Conservation (phyloP, 2,888 invertebrate genomes). For the Amphipoea lucens region DNA sequence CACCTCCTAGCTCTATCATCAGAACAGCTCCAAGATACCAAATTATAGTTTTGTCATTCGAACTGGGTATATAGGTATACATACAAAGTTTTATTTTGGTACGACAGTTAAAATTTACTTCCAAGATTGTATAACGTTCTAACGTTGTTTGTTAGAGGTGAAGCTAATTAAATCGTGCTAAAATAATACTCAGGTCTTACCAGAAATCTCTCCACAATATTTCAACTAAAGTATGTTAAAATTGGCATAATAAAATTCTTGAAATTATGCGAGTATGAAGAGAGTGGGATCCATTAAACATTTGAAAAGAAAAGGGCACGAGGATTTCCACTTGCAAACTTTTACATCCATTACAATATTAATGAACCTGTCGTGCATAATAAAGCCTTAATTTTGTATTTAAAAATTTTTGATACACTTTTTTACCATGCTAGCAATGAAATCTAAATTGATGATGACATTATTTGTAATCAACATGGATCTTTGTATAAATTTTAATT, state of each 20-base stretch:
- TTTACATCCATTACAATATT: constrained; percentile 60
- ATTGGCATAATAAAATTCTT: constrained; percentile 12
- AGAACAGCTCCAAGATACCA: no score
- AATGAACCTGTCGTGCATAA: constrained; percentile 58
- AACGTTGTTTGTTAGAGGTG: no score
- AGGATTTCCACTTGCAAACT: constrained; percentile 54
- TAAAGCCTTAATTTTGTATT: constrained; percentile 29
- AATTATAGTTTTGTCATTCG: no score
- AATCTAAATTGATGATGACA: constrained; percentile 26
- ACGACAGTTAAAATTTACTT: no score
- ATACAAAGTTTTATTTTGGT: no score
- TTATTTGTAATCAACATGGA: constrained; percentile 9
- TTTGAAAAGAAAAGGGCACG: constrained; percentile 59
- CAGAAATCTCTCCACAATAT: not conserved
- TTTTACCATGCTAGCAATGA: constrained; percentile 1
- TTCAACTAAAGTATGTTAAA: constrained; percentile 15
- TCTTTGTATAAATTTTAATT: not conserved
- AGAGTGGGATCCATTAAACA: constrained; percentile 46
- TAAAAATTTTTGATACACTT: constrained; percentile 5
- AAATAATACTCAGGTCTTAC: not conserved
- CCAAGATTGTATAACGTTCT: no score
- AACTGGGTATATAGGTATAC: no score
- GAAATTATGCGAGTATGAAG: constrained; percentile 42
- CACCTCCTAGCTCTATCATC: no score
- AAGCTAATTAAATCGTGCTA: not conserved